Base-by-base conservation (phyloP, 2,113 vertebrate species). In the Pholis gunnellus region DNA sequence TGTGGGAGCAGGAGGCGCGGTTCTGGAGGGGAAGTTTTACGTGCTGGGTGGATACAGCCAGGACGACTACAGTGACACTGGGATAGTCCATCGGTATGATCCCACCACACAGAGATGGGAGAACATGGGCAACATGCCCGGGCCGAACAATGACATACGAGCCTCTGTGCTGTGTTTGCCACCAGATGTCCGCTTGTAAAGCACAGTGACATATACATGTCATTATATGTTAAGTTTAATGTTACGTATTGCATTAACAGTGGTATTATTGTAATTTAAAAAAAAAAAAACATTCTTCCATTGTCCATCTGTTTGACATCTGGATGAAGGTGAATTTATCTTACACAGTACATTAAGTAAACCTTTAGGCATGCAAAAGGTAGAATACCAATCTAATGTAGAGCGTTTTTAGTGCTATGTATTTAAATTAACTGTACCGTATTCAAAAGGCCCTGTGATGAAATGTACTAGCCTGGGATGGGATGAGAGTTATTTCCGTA, bases 11-110 rank as follows among this genome's bases (percentile, higher is more conserved):
- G 95, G 90, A 50, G 92, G 94, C 50, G 91, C 83, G 0, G 83
- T 95, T 59, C 65, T 95, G 75, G 95, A 95, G 88, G 95, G 88
- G 38, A 95, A 91, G 84, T 72, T 96, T 72, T 95, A 95, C n/a
- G 64, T 95, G 27, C 79, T 96, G n/a, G 95, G 95, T 6, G 95
- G 95, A 31, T 95, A 95, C 89, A 92, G 88, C 76, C 88, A 93
- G 18, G 92, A 93, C 20, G 87, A 94, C 75, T 92, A 87, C 85
- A 90, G 85, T 2, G 93, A 96, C 9, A 90, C 76, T 0, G 91
- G 71, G 4, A 70, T 83, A 70, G 83, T 95, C 17, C 95, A 95
- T 64, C 91, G 94, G 2, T 95, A 93, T 15, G 91, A 96, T 72
- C 77, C 93, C 2, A 5, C 60, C 2, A 57, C 38, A 3, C 38